Conservation (phyloP, 2,888 invertebrate species). For the Cantharis lateralis region DNA sequence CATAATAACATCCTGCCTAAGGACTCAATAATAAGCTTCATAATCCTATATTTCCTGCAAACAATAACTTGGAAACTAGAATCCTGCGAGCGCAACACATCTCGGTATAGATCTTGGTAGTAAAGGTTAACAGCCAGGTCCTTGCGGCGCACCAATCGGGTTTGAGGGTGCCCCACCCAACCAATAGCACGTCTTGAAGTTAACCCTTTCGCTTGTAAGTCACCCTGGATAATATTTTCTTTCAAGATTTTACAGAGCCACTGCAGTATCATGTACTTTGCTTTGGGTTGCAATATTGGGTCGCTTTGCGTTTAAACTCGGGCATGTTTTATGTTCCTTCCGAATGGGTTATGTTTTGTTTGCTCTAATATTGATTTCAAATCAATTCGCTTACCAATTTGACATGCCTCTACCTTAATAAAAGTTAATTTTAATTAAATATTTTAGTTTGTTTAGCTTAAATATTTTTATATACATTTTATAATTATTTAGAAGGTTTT, state of each 20-base stretch:
- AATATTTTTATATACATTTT: not conserved
- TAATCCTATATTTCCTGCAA: constrained; percentile 52
- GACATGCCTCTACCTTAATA: not conserved
- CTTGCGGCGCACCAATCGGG: constrained; percentile 57
- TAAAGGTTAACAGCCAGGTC: constrained; percentile 51
- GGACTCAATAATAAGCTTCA: constrained; percentile 47
- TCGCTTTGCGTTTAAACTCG: constrained; percentile 40
- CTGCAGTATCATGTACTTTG: constrained; percentile 47
- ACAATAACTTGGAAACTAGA: constrained; percentile 45
- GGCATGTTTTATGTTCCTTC: constrained; percentile 43
- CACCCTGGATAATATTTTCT: constrained; percentile 24
- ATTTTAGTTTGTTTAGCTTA: not conserved
- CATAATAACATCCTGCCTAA: constrained; percentile 40
- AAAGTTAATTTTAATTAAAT: not conserved
- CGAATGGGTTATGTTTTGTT: constrained; percentile 45
- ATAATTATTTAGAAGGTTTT: not conserved
- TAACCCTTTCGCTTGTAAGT: constrained; percentile 48
- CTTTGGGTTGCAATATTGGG: constrained; percentile 47
- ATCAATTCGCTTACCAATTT: constrained; percentile 14
- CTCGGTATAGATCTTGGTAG: constrained; percentile 54
- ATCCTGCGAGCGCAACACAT: constrained; percentile 33
- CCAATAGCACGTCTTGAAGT: constrained; percentile 56
- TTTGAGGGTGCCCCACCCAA: constrained; percentile 56
- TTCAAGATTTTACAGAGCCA: constrained; percentile 37
- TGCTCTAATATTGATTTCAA: constrained; percentile 35